Conservation (phyloP, 1,140 invertebrate species). For the Eurosta solidaginis region DNA sequence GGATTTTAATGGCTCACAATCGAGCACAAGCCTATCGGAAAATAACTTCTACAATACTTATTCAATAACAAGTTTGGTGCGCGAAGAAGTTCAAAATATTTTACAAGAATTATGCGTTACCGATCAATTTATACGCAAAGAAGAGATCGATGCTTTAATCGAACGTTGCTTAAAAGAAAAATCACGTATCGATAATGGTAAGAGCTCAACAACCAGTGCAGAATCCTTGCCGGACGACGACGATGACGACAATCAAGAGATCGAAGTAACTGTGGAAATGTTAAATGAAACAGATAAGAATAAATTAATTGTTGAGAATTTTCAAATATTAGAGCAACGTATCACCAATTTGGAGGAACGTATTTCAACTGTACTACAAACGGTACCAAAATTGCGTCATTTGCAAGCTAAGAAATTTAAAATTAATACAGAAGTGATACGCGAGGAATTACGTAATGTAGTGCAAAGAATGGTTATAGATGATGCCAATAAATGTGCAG, state of each 20-base stretch:
- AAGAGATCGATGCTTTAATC: conserved; percentile 28
- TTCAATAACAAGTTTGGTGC: conserved; percentile 29
- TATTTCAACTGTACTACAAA: conserved; percentile 14
- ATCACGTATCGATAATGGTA: neutral
- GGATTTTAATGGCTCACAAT: conserved; percentile 28
- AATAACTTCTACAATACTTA: conserved; percentile 24
- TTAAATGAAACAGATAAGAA: conserved; percentile 30
- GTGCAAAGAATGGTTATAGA: neutral
- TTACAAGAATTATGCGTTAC: conserved; percentile 27
- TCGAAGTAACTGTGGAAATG: conserved; percentile 25
- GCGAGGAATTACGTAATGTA: conserved; percentile 10
- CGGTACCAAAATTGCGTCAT: conserved; percentile 29
- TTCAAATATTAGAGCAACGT: conserved; percentile 33
- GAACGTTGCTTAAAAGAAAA: conserved; percentile 15
- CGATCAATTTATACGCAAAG: conserved; percentile 28
- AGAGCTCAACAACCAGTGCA: neutral
- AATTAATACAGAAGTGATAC: conserved; percentile 29
- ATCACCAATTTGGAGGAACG: conserved; percentile 29
- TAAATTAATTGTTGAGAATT: conserved; percentile 31
- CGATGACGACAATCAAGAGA: conserved; percentile 26
- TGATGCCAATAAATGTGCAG: neutral
- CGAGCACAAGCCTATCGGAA: neutral
- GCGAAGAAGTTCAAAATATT: conserved; percentile 31
- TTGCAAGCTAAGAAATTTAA: conserved; percentile 30
- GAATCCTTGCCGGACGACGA: neutral